Base-by-base conservation (phyloP, 2,888 invertebrate species). In the Drosophila kuntzei region DNA sequence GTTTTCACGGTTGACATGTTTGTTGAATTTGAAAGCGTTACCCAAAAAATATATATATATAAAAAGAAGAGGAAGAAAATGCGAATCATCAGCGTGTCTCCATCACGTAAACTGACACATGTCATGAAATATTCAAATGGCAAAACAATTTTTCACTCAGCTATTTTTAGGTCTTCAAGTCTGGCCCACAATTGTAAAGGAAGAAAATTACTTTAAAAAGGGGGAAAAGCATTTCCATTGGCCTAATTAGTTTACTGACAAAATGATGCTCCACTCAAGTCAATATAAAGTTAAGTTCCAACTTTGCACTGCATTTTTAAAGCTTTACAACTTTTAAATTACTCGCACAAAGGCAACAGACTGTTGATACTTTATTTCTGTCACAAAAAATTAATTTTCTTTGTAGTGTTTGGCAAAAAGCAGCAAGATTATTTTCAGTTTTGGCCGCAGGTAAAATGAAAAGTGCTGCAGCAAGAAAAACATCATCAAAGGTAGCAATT, bases 171-270 rank as follows among this genome's bases (percentile, higher is more conserved):
- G 18, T 14, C 43, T 53, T 18, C 36, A 29, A 49, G 32, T 25
- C n/a, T 39, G 39, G 39, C 11, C n/a, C 32, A 32, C 47, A 47
- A 47, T 20, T 47, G 18, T 20, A 12, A 11, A n/a, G 25, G 14
- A 7, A 8, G 39, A 12, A 36, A 44, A 49, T 36, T 16, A 11
- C 46, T 43, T 70, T 47, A 46, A 69, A 34, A 8, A 8, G 25
- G 27, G 20, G n/a, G n/a, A 51, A 57, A 49, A 11, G n/a, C 14
- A 20, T 43, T 22, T 63, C 43, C 36, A 37, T 57, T 80, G 79
- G 50, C 60, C 59, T 72, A 77, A 81, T 80, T 80, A 81, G 79
- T 77, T 79, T 71, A 72, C 67, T 79, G 69, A 46, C 64, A 67
- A 70, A 79, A 76, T 68, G 65, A 62, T 64, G 62, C 39, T 62